A percentile compares a stretch with the other conserved stretches of the same genome.
Conservation (phyloP, 2,113 vertebrate genomes). For the Benitochromis conjunctus region DNA sequence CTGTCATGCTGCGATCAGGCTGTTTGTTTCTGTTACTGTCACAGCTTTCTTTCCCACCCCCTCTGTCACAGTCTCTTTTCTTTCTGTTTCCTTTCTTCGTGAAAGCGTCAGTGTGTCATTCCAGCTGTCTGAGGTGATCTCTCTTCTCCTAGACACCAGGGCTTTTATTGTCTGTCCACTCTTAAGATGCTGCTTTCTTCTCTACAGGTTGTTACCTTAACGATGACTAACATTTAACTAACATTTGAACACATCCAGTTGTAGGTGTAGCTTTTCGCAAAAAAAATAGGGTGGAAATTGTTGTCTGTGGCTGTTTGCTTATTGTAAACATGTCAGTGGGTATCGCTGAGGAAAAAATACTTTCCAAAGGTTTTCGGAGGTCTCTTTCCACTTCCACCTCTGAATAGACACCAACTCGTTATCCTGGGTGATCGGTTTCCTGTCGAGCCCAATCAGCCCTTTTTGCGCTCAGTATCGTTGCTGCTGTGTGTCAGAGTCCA, state of each 20-base stretch:
- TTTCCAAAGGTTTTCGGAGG: neutral
- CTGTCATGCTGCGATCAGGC: neutral
- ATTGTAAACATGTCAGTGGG: neutral
- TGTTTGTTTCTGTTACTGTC: neutral
- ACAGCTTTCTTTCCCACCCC: neutral
- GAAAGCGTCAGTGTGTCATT: neutral
- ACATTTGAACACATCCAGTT: neutral
- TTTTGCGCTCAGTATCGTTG: neutral
- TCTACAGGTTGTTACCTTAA: neutral
- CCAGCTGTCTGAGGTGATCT: neutral
- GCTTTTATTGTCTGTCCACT: neutral
- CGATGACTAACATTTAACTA: neutral
- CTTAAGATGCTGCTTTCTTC: neutral
- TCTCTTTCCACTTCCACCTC: neutral
- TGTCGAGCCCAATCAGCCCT: neutral
- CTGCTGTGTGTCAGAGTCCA: neutral
- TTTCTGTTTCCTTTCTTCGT: neutral
- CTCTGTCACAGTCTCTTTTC: neutral
- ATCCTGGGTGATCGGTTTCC: neutral
- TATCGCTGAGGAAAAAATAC: neutral
- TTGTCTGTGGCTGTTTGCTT: neutral
- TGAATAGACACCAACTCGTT: neutral
- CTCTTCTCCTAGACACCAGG: neutral
- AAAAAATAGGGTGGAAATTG: neutral
- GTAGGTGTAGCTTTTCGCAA: neutral